Percentiles rank a stretch among this genome's conserved stretches.
Evolutionary conservation across 1,140 invertebrate genomes (phyloP).

Genomic region (Eurosta solidaginis): DNA sequence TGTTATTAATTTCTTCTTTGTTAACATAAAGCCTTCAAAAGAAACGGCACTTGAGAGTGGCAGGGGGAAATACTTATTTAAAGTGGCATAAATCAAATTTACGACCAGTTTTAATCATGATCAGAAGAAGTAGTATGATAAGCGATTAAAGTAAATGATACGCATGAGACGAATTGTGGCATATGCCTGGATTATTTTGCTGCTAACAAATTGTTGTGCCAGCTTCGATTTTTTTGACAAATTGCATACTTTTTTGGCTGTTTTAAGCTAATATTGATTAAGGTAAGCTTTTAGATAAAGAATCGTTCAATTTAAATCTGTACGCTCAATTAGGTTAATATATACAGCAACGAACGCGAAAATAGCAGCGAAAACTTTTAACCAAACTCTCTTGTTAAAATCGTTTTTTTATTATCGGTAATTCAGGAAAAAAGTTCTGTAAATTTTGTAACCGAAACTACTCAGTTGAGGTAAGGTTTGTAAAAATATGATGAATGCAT

Average conservation of each 20-base stretch:
- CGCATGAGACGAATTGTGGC: not conserved
- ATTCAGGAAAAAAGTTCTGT: no score
- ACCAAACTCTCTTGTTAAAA: no score
- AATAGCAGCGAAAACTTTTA: no score
- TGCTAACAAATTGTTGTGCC: not conserved
- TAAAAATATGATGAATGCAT: no score
- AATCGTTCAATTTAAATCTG: no score
- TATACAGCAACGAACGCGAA: no score
- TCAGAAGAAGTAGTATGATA: not conserved
- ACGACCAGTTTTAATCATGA: slow-evolving; percentile 13
- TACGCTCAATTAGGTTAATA: no score
- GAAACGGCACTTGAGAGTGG: not conserved
- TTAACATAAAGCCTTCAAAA: not conserved
- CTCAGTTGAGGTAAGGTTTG: no score
- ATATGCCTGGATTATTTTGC: not conserved
- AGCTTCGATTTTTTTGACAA: not conserved
- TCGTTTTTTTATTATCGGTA: no score
- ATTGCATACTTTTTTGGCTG: not conserved
- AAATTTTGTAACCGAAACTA: no score
- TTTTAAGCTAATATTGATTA: no score
- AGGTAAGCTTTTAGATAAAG: no score
- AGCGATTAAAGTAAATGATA: not conserved
- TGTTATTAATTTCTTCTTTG: not conserved
- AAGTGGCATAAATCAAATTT: slow-evolving; percentile 12
- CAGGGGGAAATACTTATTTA: slow-evolving; percentile 11